Evolutionary conservation across 2,113 vertebrate genomes (phyloP), one percentile per base, ranked within the genome.

Genomic region (Tamias sibiricus): DNA sequence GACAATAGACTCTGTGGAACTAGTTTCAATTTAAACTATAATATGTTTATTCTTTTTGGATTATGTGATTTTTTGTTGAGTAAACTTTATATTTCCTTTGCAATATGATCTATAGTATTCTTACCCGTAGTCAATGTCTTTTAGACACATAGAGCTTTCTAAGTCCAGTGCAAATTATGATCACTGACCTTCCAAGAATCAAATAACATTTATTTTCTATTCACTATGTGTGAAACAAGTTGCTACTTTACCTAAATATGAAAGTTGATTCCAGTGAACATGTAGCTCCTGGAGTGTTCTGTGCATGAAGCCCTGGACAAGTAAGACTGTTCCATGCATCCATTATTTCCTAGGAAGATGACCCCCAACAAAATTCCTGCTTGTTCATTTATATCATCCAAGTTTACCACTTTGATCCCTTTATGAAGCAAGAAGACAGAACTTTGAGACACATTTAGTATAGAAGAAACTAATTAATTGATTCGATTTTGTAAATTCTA

Each of bases 1-100:
- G 3, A 37, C 84, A 32, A 47, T 79, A 68, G 14, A 62, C 8
- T 24, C 24, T 62, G 24, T 62, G 28, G 59, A 62, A 62, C 8
- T 62, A 62, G 59, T 66, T 93, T 84, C 20, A 75, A 75, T 96
- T 82, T 94, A 40, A 68, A 68, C 44, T 88, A 13, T 79, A 75
- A 7, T 83, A 14, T 72, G 6, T 71, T 95, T 16, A 57, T 40
- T 79, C 22, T 52, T 92, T 71, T 88, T 93, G 28, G 42, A 49
- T 66, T 92, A 74, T 83, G 93, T 74, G 24, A 40, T 2, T 52
- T 30, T 96, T 92, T 83, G 17, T 71, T 95, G 10, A 59, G 30
- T 75, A 5, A 86, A 77, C 20, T 91, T 95, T 66, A 40, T 79
- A 80, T 95, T 90, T 95, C 22, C 66, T 91, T 96, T 90, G 7